Conservation (phyloP, 2,888 invertebrate genomes). For the Leucophora obtusa region DNA sequence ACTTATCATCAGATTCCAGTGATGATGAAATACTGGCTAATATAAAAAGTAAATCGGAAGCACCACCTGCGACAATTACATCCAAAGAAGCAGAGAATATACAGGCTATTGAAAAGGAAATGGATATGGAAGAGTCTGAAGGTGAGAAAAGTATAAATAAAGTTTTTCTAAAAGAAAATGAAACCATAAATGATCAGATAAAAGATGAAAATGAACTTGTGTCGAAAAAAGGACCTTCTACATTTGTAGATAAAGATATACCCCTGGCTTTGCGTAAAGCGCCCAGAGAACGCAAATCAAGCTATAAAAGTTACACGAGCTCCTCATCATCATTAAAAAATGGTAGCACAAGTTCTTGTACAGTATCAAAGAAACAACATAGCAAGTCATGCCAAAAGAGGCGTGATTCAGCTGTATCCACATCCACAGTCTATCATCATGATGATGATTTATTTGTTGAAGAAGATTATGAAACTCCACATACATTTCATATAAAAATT, state of each 20-base stretch:
- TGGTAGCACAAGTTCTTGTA: background rate
- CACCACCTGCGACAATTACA: background rate
- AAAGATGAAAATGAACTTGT: slow-evolving; percentile 5
- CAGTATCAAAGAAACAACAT: background rate
- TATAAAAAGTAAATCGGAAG: background rate
- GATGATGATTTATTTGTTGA: slow-evolving; percentile 25
- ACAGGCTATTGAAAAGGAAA: background rate
- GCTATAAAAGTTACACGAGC: slow-evolving; percentile 35
- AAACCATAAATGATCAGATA: background rate
- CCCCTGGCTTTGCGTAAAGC: slow-evolving; percentile 43
- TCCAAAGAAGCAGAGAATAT: too few relatives aligned
- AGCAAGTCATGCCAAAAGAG: background rate
- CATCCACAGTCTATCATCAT: slow-evolving; percentile 23
- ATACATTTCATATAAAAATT: slow-evolving; percentile 52
- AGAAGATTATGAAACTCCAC: slow-evolving; percentile 26
- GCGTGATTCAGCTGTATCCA: slow-evolving; percentile 5
- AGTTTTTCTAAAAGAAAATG: background rate
- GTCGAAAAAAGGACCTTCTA: background rate
- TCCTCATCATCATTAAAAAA: slow-evolving; percentile 32
- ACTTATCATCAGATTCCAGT: slow-evolving; percentile 46
- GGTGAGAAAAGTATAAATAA: background rate
- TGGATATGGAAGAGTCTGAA: background rate
- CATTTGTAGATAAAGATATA: background rate
- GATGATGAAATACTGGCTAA: slow-evolving; percentile 31
- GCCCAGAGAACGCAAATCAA: slow-evolving; percentile 48